These are phyloP conservation scores for Thalassarche chlororhynchos DNA, from an alignment of 2,113 vertebrate species.

Conservation along the genomic window DNA sequence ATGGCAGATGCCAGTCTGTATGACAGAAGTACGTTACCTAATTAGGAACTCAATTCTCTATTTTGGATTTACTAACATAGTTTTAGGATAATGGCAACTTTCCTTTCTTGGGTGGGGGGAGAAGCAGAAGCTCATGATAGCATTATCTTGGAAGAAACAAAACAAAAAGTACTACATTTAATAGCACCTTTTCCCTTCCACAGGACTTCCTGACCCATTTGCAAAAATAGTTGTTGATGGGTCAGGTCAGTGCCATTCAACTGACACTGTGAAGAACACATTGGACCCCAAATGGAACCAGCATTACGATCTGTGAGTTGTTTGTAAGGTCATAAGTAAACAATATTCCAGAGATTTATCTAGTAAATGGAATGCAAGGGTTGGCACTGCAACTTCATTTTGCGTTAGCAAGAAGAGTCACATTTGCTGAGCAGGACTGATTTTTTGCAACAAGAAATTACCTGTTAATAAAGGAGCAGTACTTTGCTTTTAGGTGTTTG, in stretches of 20 bases:
- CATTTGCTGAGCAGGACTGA: neutral
- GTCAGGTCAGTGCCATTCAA: conserved; percentile 98
- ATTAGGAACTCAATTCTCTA: neutral
- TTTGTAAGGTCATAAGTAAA: neutral
- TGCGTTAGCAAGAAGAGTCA: neutral
- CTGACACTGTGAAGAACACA: conserved; percentile 98
- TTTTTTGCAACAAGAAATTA: neutral
- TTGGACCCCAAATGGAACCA: conserved; percentile 99
- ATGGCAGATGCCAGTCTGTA: too few species aligned
- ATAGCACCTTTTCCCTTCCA: neutral
- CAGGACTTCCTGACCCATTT: conserved; percentile 95
- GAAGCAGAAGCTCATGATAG: neutral
- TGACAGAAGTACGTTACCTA: neutral
- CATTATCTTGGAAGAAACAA: neutral
- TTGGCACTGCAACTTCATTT: neutral
- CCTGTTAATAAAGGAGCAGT: neutral
- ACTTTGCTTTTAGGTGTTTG: neutral
- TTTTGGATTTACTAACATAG: neutral
- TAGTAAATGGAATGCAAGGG: neutral
- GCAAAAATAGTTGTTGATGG: conserved; percentile 98
- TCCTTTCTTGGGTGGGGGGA: neutral
- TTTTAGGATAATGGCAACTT: neutral
- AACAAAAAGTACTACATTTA: neutral
- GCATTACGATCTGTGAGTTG: conserved; percentile 96
- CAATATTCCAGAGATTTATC: neutral